A percentile compares a stretch with the other conserved stretches of the same genome.
These are phyloP conservation scores for Zoanthus sansibaricus DNA, from an alignment of 92 coral and sea anemone genomes.

Conservation along the genomic window DNA sequence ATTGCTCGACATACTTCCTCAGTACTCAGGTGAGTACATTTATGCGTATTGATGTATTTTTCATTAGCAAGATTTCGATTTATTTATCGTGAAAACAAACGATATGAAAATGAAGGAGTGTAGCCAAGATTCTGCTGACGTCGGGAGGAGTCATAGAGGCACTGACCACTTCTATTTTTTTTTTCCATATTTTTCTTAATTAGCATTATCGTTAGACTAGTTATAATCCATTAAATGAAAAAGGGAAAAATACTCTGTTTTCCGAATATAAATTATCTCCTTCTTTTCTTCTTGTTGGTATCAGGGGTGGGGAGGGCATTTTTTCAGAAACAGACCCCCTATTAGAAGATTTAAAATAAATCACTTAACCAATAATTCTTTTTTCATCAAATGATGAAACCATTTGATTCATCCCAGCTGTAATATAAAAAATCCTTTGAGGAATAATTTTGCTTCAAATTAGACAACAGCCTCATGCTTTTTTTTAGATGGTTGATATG, in stretches of 20 bases:
- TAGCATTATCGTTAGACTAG: slow-evolving; percentile 3
- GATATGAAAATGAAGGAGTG: slow-evolving; percentile 3
- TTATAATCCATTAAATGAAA: slow-evolving; percentile 7
- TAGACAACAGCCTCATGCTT: background rate
- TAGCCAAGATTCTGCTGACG: slow-evolving; percentile 9
- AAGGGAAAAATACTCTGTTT: slow-evolving; percentile 9
- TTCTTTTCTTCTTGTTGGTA: background rate
- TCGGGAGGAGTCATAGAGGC: background rate
- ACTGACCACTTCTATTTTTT: slow-evolving; percentile 9
- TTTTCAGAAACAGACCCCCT: slow-evolving; percentile 1
- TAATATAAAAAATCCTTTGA: slow-evolving; percentile 16
- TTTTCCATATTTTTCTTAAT: background rate
- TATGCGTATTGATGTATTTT: too few relatives aligned
- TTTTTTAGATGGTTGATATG: slow-evolving; percentile 29
- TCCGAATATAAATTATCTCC: background rate
- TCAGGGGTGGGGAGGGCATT: slow-evolving; percentile 10
- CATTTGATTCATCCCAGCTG: slow-evolving; percentile 5
- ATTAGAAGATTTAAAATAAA: background rate
- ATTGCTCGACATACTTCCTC: too few relatives aligned
- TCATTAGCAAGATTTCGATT: too few relatives aligned
- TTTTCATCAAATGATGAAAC: slow-evolving; percentile 5
- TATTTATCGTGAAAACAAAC: too few relatives aligned
- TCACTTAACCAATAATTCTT: background rate
- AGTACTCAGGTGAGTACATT: too few relatives aligned
- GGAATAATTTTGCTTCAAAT: background rate